phyloP scores from a whole-genome alignment of 64 coral and sea anemone genomes.

The Orbicella faveolata region DNA sequence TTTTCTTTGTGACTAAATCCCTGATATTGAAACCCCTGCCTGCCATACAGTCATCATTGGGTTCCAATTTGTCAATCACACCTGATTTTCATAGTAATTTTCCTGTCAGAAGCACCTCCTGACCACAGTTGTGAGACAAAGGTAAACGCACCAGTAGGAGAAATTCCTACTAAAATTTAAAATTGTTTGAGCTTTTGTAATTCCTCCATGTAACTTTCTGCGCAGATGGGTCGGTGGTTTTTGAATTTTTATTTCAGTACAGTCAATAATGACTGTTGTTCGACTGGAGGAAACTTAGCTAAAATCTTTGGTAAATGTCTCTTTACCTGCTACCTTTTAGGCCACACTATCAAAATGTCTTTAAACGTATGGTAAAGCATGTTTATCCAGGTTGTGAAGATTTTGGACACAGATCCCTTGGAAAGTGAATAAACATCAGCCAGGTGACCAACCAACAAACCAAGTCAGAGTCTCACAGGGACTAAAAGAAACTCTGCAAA shows the following conservation, averaged over 20 bases:
- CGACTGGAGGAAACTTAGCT: constrained; percentile 21
- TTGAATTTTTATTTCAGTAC: constrained; percentile 54
- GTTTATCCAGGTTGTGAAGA: constrained; percentile 36
- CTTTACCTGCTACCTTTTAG: neutral
- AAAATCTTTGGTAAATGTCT: constrained; percentile 21
- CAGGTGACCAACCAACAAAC: neutral
- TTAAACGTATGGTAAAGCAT: constrained; percentile 12
- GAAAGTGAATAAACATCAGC: constrained; percentile 30
- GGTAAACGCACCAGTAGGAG: constrained; percentile 30
- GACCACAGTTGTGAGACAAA: constrained; percentile 52
- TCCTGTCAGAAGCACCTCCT: constrained; percentile 18
- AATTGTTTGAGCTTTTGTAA: constrained; percentile 45
- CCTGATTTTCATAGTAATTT: constrained; percentile 16
- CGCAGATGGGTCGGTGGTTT: neutral
- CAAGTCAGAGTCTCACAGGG: constrained; percentile 10
- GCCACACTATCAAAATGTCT: neutral
- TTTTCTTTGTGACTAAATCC: constrained; percentile 5
- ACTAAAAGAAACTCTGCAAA: constrained; percentile 26
- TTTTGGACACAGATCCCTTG: constrained; percentile 10
- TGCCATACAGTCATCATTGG: constrained; percentile 5
- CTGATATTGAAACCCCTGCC: neutral
- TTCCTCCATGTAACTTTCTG: constrained; percentile 58
- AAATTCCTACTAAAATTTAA: constrained; percentile 48
- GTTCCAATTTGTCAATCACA: neutral
- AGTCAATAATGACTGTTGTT: constrained; percentile 43